phyloP scores from a whole-genome alignment of 37 sponge, comb jelly and placozoan genomes.

The Halisarca cf. caerulea region DNA sequence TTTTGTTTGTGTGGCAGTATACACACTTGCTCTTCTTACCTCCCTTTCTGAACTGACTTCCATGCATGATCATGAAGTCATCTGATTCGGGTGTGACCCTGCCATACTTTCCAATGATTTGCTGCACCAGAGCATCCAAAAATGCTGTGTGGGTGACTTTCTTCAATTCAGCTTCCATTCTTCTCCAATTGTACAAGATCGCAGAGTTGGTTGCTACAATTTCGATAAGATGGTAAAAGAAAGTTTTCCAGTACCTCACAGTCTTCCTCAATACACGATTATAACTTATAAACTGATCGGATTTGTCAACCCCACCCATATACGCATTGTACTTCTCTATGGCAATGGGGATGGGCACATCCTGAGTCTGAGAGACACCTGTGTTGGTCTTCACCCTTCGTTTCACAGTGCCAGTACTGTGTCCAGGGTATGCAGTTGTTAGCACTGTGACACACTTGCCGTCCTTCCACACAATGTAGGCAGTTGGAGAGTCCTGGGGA shows the following conservation, averaged over 20 bases:
- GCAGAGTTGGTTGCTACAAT: too few relatives aligned
- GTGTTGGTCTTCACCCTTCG: neutral
- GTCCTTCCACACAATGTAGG: conserved; percentile 45
- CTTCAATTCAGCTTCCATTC: too few relatives aligned
- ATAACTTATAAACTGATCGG: conserved; percentile 36
- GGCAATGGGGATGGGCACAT: conserved; percentile 33
- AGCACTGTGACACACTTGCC: conserved; percentile 22
- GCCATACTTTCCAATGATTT: too few relatives aligned
- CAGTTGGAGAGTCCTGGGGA: conserved; percentile 1
- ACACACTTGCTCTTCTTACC: too few relatives aligned
- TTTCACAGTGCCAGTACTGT: conserved; percentile 8
- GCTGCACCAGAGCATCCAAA: too few relatives aligned
- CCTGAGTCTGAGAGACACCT: conserved; percentile 6
- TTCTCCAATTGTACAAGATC: too few relatives aligned
- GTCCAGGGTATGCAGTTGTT: conserved; percentile 46
- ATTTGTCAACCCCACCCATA: conserved; percentile 55
- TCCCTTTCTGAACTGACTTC: too few relatives aligned
- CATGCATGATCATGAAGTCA: too few relatives aligned
- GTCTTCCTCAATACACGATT: conserved; percentile 41
- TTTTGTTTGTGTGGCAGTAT: too few relatives aligned
- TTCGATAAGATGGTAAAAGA: conserved; percentile 48
- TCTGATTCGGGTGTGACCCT: too few relatives aligned
- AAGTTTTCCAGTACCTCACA: conserved; percentile 56
- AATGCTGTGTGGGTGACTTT: too few relatives aligned
- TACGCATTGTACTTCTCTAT: conserved; percentile 44